Conservation (phyloP, 2,113 vertebrate genomes). For the Cryptomyrus ogoouensis region DNA sequence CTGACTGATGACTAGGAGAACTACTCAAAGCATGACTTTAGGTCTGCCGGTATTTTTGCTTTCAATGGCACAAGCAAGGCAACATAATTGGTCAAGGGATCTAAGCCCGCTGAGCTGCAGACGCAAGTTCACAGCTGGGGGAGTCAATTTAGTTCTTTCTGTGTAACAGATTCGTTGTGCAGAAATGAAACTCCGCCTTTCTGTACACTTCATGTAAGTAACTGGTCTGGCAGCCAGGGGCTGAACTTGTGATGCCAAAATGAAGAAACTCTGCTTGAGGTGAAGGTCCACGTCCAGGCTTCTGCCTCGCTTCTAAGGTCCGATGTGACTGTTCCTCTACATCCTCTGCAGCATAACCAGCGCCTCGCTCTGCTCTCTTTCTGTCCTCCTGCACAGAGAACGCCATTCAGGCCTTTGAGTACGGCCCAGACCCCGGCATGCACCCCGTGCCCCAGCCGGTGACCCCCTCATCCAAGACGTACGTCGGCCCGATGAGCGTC, state of each 20-base stretch:
- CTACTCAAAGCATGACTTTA: background rate
- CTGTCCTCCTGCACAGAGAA: slow-evolving; percentile 58
- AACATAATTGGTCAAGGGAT: background rate
- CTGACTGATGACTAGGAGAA: background rate
- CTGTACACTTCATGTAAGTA: background rate
- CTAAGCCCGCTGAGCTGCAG: background rate
- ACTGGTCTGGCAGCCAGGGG: background rate
- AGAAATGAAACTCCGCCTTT: background rate
- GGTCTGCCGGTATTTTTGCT: background rate
- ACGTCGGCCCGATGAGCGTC: background rate
- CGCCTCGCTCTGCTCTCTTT: background rate
- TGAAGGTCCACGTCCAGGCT: background rate
- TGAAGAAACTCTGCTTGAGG: background rate
- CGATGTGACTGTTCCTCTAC: background rate
- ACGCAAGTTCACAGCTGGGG: background rate
- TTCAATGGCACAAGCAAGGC: background rate
- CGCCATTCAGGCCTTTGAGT: slow-evolving; percentile 84
- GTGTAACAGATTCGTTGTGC: background rate
- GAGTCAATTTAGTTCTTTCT: background rate
- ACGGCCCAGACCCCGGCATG: slow-evolving; percentile 65
- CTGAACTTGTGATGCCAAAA: background rate
- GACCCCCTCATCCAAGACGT: background rate
- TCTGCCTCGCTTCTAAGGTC: background rate
- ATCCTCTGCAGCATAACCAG: background rate
- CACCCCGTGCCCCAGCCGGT: slow-evolving; percentile 40